These are phyloP conservation scores for Eurois occulta DNA, from an alignment of 2,888 invertebrate species.

Conservation along the genomic window DNA sequence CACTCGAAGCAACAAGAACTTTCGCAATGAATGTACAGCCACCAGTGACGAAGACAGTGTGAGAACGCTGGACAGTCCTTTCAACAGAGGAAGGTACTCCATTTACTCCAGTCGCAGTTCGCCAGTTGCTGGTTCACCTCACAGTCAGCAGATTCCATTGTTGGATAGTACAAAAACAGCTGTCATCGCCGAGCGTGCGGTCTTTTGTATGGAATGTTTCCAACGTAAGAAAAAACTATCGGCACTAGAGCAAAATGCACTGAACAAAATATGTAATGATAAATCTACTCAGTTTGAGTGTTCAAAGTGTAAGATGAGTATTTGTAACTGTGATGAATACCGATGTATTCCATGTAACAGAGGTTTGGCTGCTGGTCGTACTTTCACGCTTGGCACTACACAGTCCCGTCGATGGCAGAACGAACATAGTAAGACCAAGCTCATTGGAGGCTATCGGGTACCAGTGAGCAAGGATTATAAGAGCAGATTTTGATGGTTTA, in stretches of 20 bases:
- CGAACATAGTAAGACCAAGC: constrained; percentile 36
- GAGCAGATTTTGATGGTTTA: constrained; percentile 38
- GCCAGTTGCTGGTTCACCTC: constrained; percentile 1
- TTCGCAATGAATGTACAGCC: constrained; percentile 50
- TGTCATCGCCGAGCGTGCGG: background rate
- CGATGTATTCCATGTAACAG: constrained; percentile 13
- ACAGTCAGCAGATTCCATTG: background rate
- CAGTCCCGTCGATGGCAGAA: constrained; percentile 42
- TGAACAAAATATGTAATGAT: background rate
- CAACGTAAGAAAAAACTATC: background rate
- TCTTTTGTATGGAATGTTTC: background rate
- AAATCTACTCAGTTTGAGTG: background rate
- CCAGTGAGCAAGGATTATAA: constrained; percentile 51
- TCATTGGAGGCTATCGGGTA: constrained; percentile 62
- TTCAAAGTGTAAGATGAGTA: background rate
- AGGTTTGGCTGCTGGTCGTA: constrained; percentile 26
- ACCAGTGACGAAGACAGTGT: constrained; percentile 18
- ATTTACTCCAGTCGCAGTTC: constrained; percentile 8
- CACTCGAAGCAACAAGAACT: constrained; percentile 39
- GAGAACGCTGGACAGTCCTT: background rate
- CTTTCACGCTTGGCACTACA: constrained; percentile 49
- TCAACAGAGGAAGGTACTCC: background rate
- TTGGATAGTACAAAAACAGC: background rate
- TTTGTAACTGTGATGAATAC: background rate
- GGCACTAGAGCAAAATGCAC: too few species aligned